These are phyloP conservation scores for Drepana arcuata DNA, from an alignment of 1,140 invertebrate species.

Conservation along the genomic window DNA sequence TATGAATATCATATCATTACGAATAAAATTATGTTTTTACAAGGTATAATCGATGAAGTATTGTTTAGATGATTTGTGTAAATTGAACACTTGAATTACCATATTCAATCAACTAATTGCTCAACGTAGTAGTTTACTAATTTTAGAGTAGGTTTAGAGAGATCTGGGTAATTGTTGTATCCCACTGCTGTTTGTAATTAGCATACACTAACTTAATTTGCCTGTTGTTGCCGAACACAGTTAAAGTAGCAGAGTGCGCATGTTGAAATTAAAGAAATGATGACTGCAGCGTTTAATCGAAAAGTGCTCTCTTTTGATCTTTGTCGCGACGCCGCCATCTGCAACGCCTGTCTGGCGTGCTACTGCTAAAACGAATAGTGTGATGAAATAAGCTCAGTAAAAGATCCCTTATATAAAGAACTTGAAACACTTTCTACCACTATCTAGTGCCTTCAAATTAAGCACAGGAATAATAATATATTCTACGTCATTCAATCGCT, in stretches of 20 bases:
- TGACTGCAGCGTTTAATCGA: slow-evolving; percentile 15
- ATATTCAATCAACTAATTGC: not conserved
- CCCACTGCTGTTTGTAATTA: not conserved
- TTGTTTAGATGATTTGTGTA: no score
- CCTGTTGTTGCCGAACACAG: slow-evolving; percentile 2
- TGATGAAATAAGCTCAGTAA: slow-evolving; percentile 9
- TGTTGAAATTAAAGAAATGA: slow-evolving; percentile 15
- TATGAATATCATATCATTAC: no score
- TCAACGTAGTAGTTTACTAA: not conserved
- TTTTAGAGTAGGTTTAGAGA: not conserved
- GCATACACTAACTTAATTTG: not conserved
- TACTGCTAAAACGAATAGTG: slow-evolving; percentile 13
- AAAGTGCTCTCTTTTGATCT: slow-evolving; percentile 20
- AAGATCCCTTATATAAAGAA: slow-evolving; percentile 4
- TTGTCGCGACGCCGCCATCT: slow-evolving; percentile 9
- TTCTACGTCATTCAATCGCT: not conserved
- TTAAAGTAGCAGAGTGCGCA: slow-evolving; percentile 10
- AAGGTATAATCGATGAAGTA: no score
- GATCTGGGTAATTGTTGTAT: no score
- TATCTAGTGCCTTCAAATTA: not conserved
- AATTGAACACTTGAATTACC: not conserved
- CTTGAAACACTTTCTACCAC: not conserved
- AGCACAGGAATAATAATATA: not conserved
- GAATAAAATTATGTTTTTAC: no score
- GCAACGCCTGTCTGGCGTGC: slow-evolving; percentile 10